Evolutionary conservation across 2,888 invertebrate species (phyloP).

Genomic region (Parnassius apollo): DNA sequence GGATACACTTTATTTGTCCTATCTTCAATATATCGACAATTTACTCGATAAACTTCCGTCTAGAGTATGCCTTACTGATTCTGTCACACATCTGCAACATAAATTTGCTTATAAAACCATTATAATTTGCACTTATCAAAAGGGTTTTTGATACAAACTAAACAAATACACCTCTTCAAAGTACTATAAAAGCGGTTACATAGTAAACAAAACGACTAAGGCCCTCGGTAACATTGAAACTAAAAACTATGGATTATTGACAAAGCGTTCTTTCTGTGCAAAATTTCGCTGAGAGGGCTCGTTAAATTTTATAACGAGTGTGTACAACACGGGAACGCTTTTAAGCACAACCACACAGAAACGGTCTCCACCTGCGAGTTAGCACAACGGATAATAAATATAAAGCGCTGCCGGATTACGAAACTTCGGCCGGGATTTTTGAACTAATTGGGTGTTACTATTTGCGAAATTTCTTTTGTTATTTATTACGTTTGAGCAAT

Average conservation of each 20-base stretch:
- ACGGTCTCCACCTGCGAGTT: slow-evolving; percentile 1
- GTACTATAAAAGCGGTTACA: slow-evolving; percentile 6
- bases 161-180: slow-evolving; percentile 11
- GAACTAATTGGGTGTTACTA: slow-evolving; percentile 17
- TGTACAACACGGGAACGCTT: slow-evolving; percentile 25
- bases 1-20: too few species aligned
- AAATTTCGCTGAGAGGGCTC: slow-evolving; percentile 26
- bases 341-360: slow-evolving; percentile 17
- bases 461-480: slow-evolving; percentile 5
- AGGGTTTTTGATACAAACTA: neutral
- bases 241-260: slow-evolving; percentile 17
- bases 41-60: too few species aligned
- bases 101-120: too few species aligned
- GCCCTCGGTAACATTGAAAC: slow-evolving; percentile 13
- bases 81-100: too few species aligned
- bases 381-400: slow-evolving; percentile 8
- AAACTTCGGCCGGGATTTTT: slow-evolving; percentile 14
- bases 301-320: slow-evolving; percentile 26
- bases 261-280: slow-evolving; percentile 18
- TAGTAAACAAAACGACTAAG: slow-evolving; percentile 12
- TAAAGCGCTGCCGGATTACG: slow-evolving; percentile 12
- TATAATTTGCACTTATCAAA: too few species aligned
- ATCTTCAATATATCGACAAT: too few species aligned
- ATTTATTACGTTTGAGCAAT: neutral
- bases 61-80: too few species aligned